Base-by-base conservation (phyloP, 2,888 invertebrate genomes). In the Ochropleura leucogaster region DNA sequence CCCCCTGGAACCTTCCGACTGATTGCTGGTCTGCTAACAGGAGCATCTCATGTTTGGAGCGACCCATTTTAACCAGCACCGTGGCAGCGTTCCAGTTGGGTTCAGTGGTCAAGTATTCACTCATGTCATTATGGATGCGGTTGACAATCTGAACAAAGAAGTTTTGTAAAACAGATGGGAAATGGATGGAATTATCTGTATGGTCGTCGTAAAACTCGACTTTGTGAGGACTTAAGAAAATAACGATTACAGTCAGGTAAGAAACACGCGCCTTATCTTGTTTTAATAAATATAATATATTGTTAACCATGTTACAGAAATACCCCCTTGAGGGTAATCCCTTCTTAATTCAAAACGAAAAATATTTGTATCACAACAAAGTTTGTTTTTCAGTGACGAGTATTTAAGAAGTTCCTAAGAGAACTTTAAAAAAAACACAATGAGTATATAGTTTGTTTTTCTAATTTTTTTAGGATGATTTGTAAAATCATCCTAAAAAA, bases 81-180 rank as follows among this genome's bases (percentile, higher is more conserved):
- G 92, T 90, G 0, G 95, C 95, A 0, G 94, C 93, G 1, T 92
- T 90, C 96, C 95, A 96, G 4, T 87, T 85, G 0, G 95, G 96
- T 82, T 95, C 92, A 6, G 83, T 78, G 60, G 92, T 93, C 69
- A 96, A 55, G 68, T 95, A 94, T 6, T 95, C 93, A 14, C 85
- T 74, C 95, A 95, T 95, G 53, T 95, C 95, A 55, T 90, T 85
- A 87, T 89, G 92, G 51, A 95, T 79, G 0, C 94, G 89, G 20
- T 88, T 90, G 10, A 92, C 84, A 16, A 90, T 90, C 95, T 95
- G 40, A 9, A 81, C 0, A 79, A 62, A 79, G 42, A 14, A 18
- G 10, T 53, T 8, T 46, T 53, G 14, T 12, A 5, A 40, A 0
- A 14, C 7, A 12, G 14, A 30, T 14, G 14, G 16, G 16, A 40